These are phyloP conservation scores for Hemicentrotus pulcherrimus DNA, from an alignment of 35 echinoderm and acorn worm species.

Conservation along the genomic window DNA sequence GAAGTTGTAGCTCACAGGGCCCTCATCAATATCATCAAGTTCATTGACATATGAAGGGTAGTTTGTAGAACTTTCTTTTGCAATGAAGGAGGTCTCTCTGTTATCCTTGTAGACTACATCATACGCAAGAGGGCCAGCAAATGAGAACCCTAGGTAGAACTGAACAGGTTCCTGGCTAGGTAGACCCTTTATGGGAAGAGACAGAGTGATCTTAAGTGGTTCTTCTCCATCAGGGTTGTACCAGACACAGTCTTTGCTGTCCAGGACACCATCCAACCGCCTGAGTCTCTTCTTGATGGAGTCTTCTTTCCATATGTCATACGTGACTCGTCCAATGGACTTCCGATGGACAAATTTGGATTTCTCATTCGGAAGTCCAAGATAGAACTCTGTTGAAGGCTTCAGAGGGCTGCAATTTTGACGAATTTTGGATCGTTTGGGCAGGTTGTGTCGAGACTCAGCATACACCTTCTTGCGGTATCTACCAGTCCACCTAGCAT, in stretches of 20 bases:
- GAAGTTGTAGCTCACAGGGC: no score
- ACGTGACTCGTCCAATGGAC: not conserved
- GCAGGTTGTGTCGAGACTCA: not conserved
- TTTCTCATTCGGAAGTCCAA: not conserved
- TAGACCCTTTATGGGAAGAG: slow-evolving; percentile 34
- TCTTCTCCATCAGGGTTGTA: not conserved
- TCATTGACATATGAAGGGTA: not conserved
- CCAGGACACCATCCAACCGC: not conserved
- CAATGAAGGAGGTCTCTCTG: not conserved
- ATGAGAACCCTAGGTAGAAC: slow-evolving; percentile 68
- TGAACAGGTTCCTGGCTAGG: slow-evolving; percentile 50
- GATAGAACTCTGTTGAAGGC: slow-evolving; percentile 33
- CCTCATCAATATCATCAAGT: not conserved
- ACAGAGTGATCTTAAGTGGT: not conserved
- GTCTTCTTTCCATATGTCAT: not conserved
- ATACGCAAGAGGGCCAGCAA: slow-evolving; percentile 64
- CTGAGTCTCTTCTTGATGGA: not conserved
- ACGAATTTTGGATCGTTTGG: not conserved
- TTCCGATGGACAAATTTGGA: not conserved
- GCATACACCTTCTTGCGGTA: not conserved
- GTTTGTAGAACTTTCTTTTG: not conserved
- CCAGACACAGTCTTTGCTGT: not conserved
- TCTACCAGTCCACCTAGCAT: not conserved
- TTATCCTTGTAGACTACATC: slow-evolving; percentile 50
- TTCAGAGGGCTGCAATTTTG: not conserved